Evolutionary conservation across 2,113 vertebrate species (phyloP).

Genomic region (Scytalopus superciliaris): DNA sequence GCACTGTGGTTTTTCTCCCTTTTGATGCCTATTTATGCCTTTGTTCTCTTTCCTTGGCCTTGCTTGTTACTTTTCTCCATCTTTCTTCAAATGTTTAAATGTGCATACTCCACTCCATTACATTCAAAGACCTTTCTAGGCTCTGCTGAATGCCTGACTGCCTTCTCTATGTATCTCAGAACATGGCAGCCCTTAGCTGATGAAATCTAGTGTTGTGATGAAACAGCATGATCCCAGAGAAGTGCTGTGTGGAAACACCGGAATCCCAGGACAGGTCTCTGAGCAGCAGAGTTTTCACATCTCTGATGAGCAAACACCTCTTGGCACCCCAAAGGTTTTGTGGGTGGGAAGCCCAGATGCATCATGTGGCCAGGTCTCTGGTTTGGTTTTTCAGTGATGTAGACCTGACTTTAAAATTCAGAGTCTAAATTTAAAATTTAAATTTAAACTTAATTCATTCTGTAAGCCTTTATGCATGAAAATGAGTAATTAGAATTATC

Average conservation of each 20-base stretch:
- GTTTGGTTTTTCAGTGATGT: background rate
- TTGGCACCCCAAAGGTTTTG: background rate
- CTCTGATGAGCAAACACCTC: background rate
- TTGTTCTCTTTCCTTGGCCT: background rate
- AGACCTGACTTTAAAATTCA: background rate
- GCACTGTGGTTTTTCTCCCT: background rate
- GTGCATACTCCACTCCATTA: background rate
- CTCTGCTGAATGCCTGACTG: background rate
- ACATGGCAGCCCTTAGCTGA: background rate
- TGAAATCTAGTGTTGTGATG: background rate
- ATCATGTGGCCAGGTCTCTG: background rate
- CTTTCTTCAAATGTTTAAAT: background rate
- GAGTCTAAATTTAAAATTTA: background rate
- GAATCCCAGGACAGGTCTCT: background rate
- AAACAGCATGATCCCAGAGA: background rate
- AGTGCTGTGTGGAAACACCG: background rate
- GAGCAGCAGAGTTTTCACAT: fast-evolving
- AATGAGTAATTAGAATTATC: background rate
- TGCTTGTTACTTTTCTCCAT: background rate
- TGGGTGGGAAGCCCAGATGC: background rate
- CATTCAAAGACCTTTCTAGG: background rate
- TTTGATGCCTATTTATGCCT: background rate
- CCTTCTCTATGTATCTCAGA: background rate
- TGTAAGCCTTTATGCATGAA: background rate
- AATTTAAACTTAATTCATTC: background rate